phyloP scores from a whole-genome alignment of 35 echinoderm and acorn worm species.

The Hemicentrotus pulcherrimus region DNA sequence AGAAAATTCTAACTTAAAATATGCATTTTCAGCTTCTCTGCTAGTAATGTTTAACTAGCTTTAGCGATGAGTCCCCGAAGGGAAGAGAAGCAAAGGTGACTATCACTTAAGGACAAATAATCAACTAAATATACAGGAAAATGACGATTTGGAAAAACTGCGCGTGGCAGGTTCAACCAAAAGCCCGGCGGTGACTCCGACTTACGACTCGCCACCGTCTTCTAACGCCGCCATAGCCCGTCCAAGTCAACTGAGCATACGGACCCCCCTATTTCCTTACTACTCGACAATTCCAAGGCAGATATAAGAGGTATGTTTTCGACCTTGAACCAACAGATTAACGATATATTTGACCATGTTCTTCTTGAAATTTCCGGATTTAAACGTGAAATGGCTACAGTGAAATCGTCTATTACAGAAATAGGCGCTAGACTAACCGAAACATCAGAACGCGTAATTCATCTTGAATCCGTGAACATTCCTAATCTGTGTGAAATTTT shows the following conservation, averaged over 20 bases:
- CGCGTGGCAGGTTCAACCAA: not conserved
- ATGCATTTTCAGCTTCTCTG: no score
- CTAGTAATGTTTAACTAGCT: no score
- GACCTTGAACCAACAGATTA: not conserved
- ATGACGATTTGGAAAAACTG: not conserved
- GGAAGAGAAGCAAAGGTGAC: no score
- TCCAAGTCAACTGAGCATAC: no score
- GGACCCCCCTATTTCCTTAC: not conserved
- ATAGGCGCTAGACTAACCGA: not conserved
- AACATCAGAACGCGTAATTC: not conserved
- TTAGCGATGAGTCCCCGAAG: not conserved
- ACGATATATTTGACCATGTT: not conserved
- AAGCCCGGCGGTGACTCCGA: no score
- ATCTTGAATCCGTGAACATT: not conserved
- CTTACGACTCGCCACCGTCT: not conserved
- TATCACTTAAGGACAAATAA: not conserved
- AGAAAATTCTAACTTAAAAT: no score
- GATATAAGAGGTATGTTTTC: not conserved
- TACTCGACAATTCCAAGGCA: not conserved
- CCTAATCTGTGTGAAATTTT: not conserved
- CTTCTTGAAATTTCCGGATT: not conserved
- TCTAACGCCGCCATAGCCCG: not conserved
- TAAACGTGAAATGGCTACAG: not conserved
- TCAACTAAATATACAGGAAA: not conserved
- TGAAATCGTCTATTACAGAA: not conserved